A percentile compares a stretch with the other conserved stretches of the same genome.
Evolutionary conservation across 2,113 vertebrate genomes (phyloP).

Genomic region (Salvelinus sp.): DNA sequence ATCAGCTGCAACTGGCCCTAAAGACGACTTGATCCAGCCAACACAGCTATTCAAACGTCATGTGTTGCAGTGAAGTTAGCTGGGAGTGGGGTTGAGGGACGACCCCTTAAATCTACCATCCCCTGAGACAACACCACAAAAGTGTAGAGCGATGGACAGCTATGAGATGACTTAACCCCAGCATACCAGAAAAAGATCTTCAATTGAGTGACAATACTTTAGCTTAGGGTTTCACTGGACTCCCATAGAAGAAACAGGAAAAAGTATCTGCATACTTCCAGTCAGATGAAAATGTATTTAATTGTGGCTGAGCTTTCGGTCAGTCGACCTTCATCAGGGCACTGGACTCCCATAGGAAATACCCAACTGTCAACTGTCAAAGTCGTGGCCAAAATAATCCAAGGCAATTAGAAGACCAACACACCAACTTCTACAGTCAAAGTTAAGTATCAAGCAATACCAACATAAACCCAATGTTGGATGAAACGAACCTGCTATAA

Average conservation of each 20-base stretch:
- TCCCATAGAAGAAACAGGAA: background rate
- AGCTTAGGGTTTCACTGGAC: background rate
- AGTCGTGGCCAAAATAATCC: background rate
- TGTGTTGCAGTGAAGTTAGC: conserved; percentile 6
- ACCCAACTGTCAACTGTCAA: background rate
- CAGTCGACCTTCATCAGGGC: no score
- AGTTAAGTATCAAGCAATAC: background rate
- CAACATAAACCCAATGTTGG: background rate
- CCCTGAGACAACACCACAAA: conserved; percentile 32
- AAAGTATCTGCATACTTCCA: no score
- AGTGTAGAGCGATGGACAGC: conserved; percentile 28
- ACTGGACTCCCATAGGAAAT: background rate
- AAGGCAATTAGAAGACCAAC: background rate
- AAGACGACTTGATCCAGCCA: conserved; percentile 1
- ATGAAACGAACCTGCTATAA: background rate
- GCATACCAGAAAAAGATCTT: conserved; percentile 27
- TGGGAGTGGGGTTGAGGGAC: background rate
- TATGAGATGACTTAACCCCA: conserved; percentile 37
- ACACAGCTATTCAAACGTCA: background rate
- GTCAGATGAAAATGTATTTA: no score
- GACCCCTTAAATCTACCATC: conserved; percentile 13
- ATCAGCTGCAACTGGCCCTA: background rate
- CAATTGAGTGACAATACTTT: conserved; percentile 25
- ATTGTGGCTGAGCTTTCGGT: no score
- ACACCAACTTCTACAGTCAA: background rate